A percentile compares a stretch with the other conserved stretches of the same genome.
phyloP scores from a whole-genome alignment of 2,113 vertebrate genomes.

The Prunella himalayana region DNA sequence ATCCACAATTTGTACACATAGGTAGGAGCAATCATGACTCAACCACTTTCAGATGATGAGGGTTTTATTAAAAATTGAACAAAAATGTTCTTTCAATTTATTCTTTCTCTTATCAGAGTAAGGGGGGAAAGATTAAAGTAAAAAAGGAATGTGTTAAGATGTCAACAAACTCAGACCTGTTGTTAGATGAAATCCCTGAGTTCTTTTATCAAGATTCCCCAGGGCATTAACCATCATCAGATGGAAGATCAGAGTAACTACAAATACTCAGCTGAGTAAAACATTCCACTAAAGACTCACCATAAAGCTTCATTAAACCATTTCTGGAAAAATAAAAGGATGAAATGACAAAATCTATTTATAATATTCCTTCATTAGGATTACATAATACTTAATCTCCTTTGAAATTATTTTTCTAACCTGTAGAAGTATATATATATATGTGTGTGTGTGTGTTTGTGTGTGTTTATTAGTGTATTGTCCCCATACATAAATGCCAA shows the following conservation, averaged over 20 bases:
- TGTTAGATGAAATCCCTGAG: background rate
- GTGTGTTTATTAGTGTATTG: background rate
- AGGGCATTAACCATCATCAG: background rate
- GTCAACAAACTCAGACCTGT: background rate
- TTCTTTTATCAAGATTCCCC: background rate
- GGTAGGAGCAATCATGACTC: background rate
- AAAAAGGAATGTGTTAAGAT: background rate
- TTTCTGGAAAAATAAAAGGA: background rate
- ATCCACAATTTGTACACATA: background rate
- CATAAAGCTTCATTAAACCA: background rate
- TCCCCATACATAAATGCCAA: background rate
- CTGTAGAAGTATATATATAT: background rate
- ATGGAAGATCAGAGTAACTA: background rate
- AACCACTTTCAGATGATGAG: background rate
- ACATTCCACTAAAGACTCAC: background rate
- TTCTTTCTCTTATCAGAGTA: background rate
- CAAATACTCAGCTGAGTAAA: background rate
- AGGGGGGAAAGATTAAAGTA: background rate
- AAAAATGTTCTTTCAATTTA: background rate
- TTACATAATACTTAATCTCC: background rate
- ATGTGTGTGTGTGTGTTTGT: background rate
- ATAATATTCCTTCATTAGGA: background rate
- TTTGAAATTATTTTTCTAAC: background rate
- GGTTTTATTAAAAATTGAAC: background rate
- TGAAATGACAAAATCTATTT: background rate